Conservation (phyloP, 1,140 invertebrate species). For the Gryllus bimaculatus region DNA sequence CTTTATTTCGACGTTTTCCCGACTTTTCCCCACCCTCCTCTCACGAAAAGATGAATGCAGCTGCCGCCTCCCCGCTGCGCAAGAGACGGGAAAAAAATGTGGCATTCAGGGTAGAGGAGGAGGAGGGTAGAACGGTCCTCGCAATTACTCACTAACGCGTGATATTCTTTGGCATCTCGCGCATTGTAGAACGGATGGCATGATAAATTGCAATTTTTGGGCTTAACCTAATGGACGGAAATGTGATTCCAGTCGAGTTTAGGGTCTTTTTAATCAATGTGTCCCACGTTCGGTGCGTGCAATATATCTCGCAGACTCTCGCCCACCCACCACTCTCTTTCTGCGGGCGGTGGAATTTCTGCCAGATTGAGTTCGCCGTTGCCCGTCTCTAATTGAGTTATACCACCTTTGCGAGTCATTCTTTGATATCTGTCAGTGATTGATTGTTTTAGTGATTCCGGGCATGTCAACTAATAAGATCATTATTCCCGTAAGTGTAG, state of each 20-base stretch:
- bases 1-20: not conserved
- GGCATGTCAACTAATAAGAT: too few species aligned
- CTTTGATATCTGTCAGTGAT: too few species aligned
- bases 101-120: not conserved
- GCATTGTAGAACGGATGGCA: not conserved
- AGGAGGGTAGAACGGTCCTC: not conserved
- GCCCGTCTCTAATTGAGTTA: too few species aligned
- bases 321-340: not conserved
- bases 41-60: not conserved
- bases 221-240: slow-evolving; percentile 3
- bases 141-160: not conserved
- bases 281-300: not conserved
- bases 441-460: too few species aligned
- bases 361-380: too few species aligned
- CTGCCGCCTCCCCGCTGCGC: not conserved
- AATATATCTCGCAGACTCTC: not conserved
- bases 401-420: too few species aligned
- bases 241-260: not conserved
- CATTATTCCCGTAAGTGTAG: too few species aligned
- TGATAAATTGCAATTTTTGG: slow-evolving; percentile 1
- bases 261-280: not conserved
- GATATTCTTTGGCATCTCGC: not conserved
- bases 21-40: not conserved
- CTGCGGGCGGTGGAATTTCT: too few species aligned
- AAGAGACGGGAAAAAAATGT: not conserved